Conservation (phyloP, 2,113 vertebrate genomes). For the Rhinoderma darwinii region DNA sequence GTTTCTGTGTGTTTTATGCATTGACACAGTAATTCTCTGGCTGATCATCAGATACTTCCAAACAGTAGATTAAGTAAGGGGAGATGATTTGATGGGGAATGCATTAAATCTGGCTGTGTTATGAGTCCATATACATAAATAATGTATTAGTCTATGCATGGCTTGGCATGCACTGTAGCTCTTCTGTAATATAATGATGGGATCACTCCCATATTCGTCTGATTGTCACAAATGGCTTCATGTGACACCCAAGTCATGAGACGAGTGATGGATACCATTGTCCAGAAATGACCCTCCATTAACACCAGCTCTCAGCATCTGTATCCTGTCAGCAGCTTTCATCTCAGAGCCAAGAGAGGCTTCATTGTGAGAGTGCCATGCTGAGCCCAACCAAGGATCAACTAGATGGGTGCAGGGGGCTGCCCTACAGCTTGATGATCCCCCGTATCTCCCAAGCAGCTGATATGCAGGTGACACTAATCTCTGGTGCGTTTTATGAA, state of each 20-base stretch:
- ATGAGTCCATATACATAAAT: conserved; percentile 48
- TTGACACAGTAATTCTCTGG: conserved; percentile 11
- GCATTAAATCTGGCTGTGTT: conserved; percentile 42
- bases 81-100: conserved; percentile 5
- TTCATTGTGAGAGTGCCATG: conserved; percentile 78
- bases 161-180: conserved; percentile 70
- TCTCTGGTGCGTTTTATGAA: conserved; percentile 76
- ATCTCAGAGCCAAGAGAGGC: conserved; percentile 80
- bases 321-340: conserved; percentile 83
- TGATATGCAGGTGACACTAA: conserved; percentile 70
- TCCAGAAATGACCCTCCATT: conserved; percentile 90
- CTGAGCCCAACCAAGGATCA: conserved; percentile 72
- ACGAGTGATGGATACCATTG: conserved; percentile 91
- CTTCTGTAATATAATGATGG: conserved; percentile 82
- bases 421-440: conserved; percentile 70
- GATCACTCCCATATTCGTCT: conserved; percentile 83
- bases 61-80: conserved; percentile 24
- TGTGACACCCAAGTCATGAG: conserved; percentile 84
- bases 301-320: conserved; percentile 92
- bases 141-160: conserved; percentile 59
- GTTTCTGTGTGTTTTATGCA: neutral
- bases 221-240: conserved; percentile 81
- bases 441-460: conserved; percentile 51
- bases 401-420: conserved; percentile 75
- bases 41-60: conserved; percentile 33